Percentiles rank a stretch among this genome's conserved stretches.
phyloP scores from a whole-genome alignment of 2,113 vertebrate species.

The Pterophyllum scalare region DNA sequence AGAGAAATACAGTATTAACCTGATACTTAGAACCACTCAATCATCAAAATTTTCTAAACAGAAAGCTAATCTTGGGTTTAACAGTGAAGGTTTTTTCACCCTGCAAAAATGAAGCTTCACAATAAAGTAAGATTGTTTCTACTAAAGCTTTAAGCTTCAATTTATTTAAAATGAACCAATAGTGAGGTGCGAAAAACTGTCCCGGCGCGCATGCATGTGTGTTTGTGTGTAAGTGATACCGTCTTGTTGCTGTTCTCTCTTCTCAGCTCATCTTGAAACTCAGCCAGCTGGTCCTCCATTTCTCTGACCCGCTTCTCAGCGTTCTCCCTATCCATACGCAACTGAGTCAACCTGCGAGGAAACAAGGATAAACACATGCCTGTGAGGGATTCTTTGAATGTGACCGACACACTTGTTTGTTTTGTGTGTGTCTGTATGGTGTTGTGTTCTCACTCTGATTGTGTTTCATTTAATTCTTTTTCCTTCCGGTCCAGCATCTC shows the following conservation, averaged over 20 bases:
- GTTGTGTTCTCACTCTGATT: slow-evolving; percentile 84
- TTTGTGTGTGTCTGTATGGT: slow-evolving; percentile 6
- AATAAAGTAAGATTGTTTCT: not conserved
- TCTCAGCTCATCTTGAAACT: slow-evolving; percentile 84
- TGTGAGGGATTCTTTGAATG: not conserved
- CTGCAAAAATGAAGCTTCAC: not conserved
- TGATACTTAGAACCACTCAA: not conserved
- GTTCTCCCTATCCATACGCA: slow-evolving; percentile 77
- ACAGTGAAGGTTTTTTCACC: not conserved
- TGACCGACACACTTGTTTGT: not conserved
- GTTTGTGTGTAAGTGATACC: slow-evolving; percentile 50
- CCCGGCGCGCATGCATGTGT: not conserved
- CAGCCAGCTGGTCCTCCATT: slow-evolving; percentile 85
- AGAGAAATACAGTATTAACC: not conserved
- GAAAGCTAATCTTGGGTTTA: not conserved
- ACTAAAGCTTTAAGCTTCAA: too few relatives aligned
- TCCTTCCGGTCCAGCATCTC: slow-evolving; percentile 83
- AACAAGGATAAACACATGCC: not conserved
- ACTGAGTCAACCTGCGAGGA: slow-evolving; percentile 76
- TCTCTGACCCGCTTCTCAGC: slow-evolving; percentile 73
- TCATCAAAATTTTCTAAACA: not conserved
- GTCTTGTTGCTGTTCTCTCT: slow-evolving; percentile 69
- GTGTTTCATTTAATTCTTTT: slow-evolving; percentile 84
- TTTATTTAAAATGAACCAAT: not conserved
- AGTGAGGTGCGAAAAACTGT: not conserved